Evolutionary conservation across 2,888 invertebrate genomes (phyloP).

Genomic region (Allolobophora icterica): DNA sequence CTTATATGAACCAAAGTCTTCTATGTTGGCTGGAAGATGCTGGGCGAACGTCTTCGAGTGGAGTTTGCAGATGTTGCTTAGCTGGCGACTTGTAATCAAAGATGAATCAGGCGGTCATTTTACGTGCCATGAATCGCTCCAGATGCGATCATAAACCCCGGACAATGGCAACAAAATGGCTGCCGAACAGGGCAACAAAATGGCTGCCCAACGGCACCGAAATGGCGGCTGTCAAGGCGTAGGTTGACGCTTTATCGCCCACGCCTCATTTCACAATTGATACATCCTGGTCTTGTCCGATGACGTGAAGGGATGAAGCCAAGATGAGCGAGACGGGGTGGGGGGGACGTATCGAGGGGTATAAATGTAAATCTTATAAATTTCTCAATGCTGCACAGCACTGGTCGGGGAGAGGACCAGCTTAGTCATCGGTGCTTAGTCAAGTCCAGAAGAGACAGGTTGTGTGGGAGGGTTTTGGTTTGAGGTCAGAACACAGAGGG

Average conservation of each 20-base stretch:
- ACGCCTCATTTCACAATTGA: not conserved
- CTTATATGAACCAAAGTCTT: too few species aligned
- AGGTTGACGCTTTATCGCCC: not conserved
- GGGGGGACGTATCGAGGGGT: too few species aligned
- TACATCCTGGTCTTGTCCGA: not conserved
- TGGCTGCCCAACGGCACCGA: not conserved
- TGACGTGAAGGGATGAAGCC: not conserved
- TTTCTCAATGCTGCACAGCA: too few species aligned
- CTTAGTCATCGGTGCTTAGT: too few species aligned
- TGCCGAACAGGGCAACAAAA: not conserved
- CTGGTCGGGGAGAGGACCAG: too few species aligned
- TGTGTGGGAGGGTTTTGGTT: not conserved
- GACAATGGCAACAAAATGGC: not conserved
- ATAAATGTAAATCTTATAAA: too few species aligned
- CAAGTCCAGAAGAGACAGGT: too few species aligned
- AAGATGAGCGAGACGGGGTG: not conserved
- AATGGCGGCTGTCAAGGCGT: not conserved
- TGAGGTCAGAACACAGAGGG: not conserved
- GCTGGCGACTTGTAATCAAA: not conserved
- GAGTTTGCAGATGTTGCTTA: not conserved
- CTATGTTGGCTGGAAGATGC: not conserved
- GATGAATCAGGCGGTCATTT: not conserved
- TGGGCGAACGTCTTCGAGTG: not conserved
- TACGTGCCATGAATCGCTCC: not conserved
- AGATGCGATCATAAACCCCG: not conserved